These are phyloP conservation scores for Penelope pileata DNA, from an alignment of 2,113 vertebrate species.

Conservation along the genomic window DNA sequence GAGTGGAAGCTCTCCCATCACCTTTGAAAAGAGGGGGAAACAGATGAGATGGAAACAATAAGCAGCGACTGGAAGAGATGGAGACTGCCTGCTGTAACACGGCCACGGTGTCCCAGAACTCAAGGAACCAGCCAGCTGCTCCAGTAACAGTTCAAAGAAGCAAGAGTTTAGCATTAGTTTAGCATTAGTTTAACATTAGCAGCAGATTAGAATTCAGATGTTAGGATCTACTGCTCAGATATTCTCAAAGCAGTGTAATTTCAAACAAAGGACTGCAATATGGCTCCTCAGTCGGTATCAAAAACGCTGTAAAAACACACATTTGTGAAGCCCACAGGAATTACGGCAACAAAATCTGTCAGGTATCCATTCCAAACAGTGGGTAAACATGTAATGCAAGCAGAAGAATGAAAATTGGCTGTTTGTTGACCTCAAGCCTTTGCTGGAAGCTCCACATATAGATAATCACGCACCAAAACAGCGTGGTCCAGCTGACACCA, in stretches of 20 bases:
- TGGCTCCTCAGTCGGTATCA: neutral
- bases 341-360: neutral
- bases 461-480: neutral
- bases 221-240: neutral
- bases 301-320: neutral
- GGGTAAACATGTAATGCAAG: neutral
- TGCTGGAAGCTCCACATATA: neutral
- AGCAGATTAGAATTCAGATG: neutral
- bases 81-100: neutral
- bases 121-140: neutral
- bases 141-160: neutral
- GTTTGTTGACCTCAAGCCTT: neutral
- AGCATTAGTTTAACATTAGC: too few species aligned
- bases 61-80: neutral
- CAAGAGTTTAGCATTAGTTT: neutral
- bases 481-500: neutral
- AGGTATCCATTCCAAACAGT: neutral
- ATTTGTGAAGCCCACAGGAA: fast-evolving
- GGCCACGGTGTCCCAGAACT: neutral
- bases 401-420: neutral
- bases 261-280: neutral
- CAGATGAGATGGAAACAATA: neutral
- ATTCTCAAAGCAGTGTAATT: neutral
- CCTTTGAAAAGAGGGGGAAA: constrained; percentile 21
- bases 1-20: constrained; percentile 36